Percentiles rank a stretch among this genome's conserved stretches.
Conservation (phyloP, 2,113 vertebrate species). For the Neofelis nebulosa region DNA sequence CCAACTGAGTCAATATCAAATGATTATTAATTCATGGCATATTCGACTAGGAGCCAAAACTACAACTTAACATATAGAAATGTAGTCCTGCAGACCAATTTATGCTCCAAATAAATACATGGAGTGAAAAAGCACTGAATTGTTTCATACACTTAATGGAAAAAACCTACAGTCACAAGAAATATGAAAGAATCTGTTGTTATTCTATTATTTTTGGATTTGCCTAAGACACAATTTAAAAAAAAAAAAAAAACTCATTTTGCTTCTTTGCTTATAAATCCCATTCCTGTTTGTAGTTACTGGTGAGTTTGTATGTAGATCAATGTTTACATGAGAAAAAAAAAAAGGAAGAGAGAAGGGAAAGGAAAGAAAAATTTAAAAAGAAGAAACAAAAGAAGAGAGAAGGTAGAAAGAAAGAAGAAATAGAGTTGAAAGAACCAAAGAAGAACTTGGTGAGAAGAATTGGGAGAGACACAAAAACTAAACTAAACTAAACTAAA, state of each 20-base stretch:
- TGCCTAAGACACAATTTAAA: not conserved
- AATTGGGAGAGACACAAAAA: not conserved
- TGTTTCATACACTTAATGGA: not conserved
- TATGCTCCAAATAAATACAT: constrained; percentile 53
- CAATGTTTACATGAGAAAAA: not conserved
- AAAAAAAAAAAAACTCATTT: not conserved
- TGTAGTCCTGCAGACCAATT: constrained; percentile 29
- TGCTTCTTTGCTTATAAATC: not conserved
- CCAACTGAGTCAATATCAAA: constrained; percentile 77
- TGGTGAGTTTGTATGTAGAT: not conserved
- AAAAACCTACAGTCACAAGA: not conserved
- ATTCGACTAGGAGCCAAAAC: constrained; percentile 61
- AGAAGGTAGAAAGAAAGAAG: not conserved
- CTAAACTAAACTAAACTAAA: too few relatives aligned
- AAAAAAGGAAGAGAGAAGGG: not conserved
- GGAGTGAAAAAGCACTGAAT: constrained; percentile 22
- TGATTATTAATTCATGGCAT: constrained; percentile 78
- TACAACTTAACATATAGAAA: constrained; percentile 68
- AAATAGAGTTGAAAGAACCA: not conserved
- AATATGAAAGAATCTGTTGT: not conserved
- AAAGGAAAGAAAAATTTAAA: not conserved
- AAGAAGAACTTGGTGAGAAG: not conserved
- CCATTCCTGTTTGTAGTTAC: not conserved
- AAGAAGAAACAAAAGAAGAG: not conserved
- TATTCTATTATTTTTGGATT: not conserved